Conservation (phyloP, 2,113 vertebrate species). For the Rhabdornis inornatus region DNA sequence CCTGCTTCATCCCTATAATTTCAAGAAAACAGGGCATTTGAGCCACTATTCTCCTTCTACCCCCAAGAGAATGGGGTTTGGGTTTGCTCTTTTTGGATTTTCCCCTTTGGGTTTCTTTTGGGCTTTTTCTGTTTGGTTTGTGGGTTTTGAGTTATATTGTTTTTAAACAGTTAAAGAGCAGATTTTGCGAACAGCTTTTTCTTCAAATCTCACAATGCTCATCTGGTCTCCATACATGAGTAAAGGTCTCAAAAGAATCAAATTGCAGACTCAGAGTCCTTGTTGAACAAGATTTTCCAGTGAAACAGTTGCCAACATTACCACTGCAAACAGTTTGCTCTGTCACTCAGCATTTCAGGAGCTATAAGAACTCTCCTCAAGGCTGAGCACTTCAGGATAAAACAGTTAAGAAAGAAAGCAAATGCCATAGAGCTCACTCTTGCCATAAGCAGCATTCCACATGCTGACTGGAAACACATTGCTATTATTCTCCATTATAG, state of each 20-base stretch:
- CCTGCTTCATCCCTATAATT: neutral
- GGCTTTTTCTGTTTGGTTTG: neutral
- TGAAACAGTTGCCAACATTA: neutral
- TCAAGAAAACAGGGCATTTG: neutral
- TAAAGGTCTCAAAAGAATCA: neutral
- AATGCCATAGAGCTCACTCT: neutral
- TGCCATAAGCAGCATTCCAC: neutral
- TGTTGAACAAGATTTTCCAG: neutral
- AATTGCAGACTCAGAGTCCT: neutral
- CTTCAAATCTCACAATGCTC: neutral
- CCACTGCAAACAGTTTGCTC: neutral
- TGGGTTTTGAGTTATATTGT: neutral
- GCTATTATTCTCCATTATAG: neutral
- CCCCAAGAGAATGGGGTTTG: fast-evolving
- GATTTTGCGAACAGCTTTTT: neutral
- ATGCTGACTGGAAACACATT: neutral
- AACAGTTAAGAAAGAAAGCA: neutral
- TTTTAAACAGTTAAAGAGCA: neutral
- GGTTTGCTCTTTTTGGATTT: neutral
- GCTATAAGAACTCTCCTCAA: neutral
- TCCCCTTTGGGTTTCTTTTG: neutral
- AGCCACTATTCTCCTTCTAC: neutral
- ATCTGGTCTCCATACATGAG: neutral
- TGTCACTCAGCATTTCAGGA: neutral
- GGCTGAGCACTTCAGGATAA: neutral